Evolutionary conservation across 2,797 vertebrate species (phyloP), one percentile per base, ranked within the genome.

Genomic region (Coilia nasus): DNA sequence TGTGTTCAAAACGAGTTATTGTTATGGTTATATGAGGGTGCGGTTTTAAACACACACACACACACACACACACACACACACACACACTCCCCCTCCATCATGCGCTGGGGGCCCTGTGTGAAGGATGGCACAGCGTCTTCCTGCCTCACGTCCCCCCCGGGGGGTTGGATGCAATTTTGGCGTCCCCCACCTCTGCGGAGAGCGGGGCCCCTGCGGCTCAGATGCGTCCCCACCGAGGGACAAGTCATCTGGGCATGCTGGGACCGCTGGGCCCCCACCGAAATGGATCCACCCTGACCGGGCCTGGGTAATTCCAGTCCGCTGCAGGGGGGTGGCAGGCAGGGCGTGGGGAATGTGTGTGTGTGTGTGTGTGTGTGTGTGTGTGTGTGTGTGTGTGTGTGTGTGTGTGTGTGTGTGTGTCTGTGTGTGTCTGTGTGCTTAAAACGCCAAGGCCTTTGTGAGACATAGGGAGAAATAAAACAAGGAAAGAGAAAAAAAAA

Each of bases 291-390:
- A 31, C 31, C 28, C 67, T 28, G 17, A 35, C 67, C 28, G 67
- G 15, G 67, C 62, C 62, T 25, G 31, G 64, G 64, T 71, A 71
- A 31, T 71, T 71, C 12, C 9, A 75, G 35, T 75, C 67, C 67
- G 35, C 15, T 59, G 17, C 19, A 21, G 17, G 57, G 57, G 21
- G 57, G 57, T 11, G 57, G 57, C 57, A 59, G 57, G 57, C 57
- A 59, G 57, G 57, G 57, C 2, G 57, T 19, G 57, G 67, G 28
- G 67, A 3, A 14, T 4, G 64, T 44, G 35, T 56, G 23, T 15
- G 81, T 47, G 50, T 75, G 67, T 75, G 67, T 75, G 67, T 75
- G 67, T 78, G 71, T 78, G 71, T 78, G 71, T 78, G 71, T 78
- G 75, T 41, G 75, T 80, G 75, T 80, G 28, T 80, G 75, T 44